Percentiles rank a stretch among this genome's conserved stretches.
Evolutionary conservation across 2,888 invertebrate species (phyloP).

Genomic region (Cantharis lateralis): DNA sequence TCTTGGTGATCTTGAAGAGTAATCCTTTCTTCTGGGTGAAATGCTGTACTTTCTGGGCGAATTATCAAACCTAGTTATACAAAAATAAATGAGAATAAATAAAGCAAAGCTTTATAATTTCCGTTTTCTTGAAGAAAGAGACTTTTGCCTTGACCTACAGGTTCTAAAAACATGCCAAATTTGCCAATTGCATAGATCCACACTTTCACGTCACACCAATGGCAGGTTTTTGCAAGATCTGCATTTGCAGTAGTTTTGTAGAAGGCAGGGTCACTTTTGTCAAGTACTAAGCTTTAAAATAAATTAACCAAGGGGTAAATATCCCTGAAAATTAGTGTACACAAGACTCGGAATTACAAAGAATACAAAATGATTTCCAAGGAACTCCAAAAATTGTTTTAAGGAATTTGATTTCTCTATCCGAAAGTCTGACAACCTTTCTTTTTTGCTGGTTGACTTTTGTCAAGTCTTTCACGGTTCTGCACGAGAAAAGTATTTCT

Average conservation of each 20-base stretch:
- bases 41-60: conserved; percentile 3
- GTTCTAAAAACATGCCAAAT: not conserved
- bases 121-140: not conserved
- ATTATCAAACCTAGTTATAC: not conserved
- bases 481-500: no score
- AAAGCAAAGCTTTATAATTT: not conserved
- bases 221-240: no score
- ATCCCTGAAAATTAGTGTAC: no score
- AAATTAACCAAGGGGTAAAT: no score
- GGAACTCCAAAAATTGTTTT: no score
- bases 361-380: no score
- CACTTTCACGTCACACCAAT: no score
- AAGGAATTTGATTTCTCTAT: no score
- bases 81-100: not conserved
- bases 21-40: conserved; percentile 14
- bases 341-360: no score
- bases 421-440: no score
- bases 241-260: not conserved
- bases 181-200: not conserved
- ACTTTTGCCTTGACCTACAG: not conserved
- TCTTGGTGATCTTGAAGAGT: not conserved
- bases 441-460: no score
- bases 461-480: no score
- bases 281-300: not conserved
- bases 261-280: not conserved